Evolutionary conservation across 2,113 vertebrate species (phyloP).

Genomic region (Oreochromis niloticus): DNA sequence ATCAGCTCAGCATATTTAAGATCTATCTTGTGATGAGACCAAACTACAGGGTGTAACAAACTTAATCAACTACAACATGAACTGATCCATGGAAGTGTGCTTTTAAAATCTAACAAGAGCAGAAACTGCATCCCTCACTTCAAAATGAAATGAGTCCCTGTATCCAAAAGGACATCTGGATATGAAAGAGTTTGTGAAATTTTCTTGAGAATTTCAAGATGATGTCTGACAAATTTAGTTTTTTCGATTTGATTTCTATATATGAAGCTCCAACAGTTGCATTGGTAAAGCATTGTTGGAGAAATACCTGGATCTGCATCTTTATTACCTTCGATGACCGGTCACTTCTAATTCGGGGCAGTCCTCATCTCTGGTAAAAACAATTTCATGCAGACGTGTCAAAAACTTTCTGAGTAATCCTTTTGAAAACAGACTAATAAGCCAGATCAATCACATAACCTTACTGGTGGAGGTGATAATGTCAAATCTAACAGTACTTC

Average conservation of each 20-base stretch:
- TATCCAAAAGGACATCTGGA: background rate
- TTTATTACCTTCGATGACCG: background rate
- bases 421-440: background rate
- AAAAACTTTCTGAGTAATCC: accelerated
- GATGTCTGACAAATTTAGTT: background rate
- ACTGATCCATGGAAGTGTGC: background rate
- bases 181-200: background rate
- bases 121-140: background rate
- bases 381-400: background rate
- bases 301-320: background rate
- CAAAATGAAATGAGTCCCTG: background rate
- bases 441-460: background rate
- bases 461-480: background rate
- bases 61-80: background rate
- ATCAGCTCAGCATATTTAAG: background rate
- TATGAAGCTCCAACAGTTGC: background rate
- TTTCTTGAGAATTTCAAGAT: background rate
- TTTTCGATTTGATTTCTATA: background rate
- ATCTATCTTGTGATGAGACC: background rate
- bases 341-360: background rate
- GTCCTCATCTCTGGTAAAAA: background rate
- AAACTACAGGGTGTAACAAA: background rate
- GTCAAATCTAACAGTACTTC: background rate
- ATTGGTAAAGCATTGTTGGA: background rate
- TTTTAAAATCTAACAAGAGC: background rate